A percentile compares a stretch with the other conserved stretches of the same genome.
These are phyloP conservation scores for Calycopis cecrops DNA, from an alignment of 1,140 invertebrate species.

Conservation along the genomic window DNA sequence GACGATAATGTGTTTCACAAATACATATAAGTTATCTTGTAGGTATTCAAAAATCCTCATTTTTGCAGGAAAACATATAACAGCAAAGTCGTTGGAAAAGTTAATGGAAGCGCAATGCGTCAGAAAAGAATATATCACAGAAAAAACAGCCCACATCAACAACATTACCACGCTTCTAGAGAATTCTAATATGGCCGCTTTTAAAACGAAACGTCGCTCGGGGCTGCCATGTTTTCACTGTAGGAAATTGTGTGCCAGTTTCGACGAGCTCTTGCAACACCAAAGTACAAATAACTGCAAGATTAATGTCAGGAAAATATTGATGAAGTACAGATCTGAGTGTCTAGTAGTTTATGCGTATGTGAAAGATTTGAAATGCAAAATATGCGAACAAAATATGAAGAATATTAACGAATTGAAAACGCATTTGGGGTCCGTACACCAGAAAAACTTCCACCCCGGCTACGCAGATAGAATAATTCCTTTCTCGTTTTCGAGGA, in stretches of 20 bases:
- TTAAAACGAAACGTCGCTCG: conserved; percentile 33
- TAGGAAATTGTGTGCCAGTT: conserved; percentile 27
- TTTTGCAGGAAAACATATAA: conserved; percentile 30
- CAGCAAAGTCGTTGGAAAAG: conserved; percentile 21
- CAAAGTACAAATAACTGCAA: conserved; percentile 32
- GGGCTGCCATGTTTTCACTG: conserved; percentile 40
- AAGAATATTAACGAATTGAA: conserved; percentile 38
- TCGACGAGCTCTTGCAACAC: conserved; percentile 31
- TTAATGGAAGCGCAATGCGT: conserved; percentile 12
- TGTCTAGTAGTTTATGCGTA: conserved; percentile 37
- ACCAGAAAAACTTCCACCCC: conserved; percentile 34
- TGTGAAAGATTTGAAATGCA: conserved; percentile 39
- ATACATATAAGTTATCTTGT: background rate
- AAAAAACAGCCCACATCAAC: conserved; percentile 27
- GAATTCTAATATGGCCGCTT: conserved; percentile 38
- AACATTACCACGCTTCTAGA: conserved; percentile 37
- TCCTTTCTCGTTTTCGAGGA: conserved; percentile 33
- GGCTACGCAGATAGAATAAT: conserved; percentile 38
- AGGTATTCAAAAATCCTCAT: no score
- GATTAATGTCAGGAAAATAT: conserved; percentile 28
- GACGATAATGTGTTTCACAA: background rate
- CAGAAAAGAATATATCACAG: conserved; percentile 26
- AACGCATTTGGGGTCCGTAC: conserved; percentile 30
- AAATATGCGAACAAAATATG: conserved; percentile 29
- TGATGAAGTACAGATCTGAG: conserved; percentile 30